phyloP scores from a whole-genome alignment of 2,888 invertebrate genomes.

The Nomada ruficornis region DNA sequence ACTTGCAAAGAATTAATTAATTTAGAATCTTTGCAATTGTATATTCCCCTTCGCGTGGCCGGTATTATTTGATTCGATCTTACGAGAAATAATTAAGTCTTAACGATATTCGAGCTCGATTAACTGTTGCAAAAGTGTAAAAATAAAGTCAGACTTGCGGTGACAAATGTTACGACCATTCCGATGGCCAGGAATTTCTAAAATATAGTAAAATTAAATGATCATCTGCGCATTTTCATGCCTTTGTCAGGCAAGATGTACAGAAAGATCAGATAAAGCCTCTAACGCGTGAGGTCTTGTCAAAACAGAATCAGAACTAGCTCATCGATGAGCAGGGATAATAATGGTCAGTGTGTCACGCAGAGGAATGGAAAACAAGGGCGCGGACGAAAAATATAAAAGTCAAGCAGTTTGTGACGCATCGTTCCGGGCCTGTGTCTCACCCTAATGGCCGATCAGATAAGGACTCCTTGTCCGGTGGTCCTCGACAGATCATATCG shows the following conservation, averaged over 20 bases:
- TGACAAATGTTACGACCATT: no score
- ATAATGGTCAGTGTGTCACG: constrained; percentile 53
- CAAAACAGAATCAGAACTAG: constrained; percentile 55
- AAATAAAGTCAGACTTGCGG: no score
- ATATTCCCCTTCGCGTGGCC: no score
- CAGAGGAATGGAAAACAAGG: constrained; percentile 55
- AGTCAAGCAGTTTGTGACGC: constrained; percentile 73
- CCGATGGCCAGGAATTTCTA: no score
- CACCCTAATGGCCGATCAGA: constrained; percentile 79
- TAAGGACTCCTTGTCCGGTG: constrained; percentile 74
- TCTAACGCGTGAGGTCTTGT: constrained; percentile 51
- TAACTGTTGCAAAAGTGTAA: no score
- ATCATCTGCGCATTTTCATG: not conserved
- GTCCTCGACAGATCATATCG: constrained; percentile 71
- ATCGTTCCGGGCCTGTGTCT: constrained; percentile 70
- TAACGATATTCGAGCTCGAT: no score
- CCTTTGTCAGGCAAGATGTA: not conserved
- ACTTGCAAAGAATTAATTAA: no score
- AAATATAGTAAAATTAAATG: no score
- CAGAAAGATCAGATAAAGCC: constrained; percentile 59
- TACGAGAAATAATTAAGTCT: no score
- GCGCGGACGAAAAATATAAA: constrained; percentile 70
- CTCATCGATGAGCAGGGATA: constrained; percentile 52
- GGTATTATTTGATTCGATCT: no score
- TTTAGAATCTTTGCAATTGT: no score